Evolutionary conservation across 2,888 invertebrate species (phyloP), one percentile per base, ranked within the genome.

Genomic region (Hoplodrina ambigua): DNA sequence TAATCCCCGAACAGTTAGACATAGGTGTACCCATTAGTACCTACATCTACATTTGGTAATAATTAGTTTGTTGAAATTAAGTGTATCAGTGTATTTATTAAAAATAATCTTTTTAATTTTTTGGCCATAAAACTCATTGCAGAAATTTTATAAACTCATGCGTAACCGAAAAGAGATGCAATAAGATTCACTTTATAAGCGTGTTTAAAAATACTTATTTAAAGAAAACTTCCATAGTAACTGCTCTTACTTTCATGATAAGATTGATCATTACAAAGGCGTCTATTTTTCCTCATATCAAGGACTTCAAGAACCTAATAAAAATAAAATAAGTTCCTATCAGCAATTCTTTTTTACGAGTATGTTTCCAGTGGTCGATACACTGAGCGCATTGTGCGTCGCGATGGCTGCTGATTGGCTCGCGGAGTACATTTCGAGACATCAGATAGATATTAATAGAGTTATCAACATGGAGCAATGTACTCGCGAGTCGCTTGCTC

Each of bases 391-490:
- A 89, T 72, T 86, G 88, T 83, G 89, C 79, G 59, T 58, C 61
- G 69, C 74, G 65, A 79, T 76, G 75, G 70, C 68, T 67, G 75
- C 75, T 84, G 87, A 93, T 92, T 92, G 92, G 91, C 83, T 85
- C 85, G 83, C 81, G 85, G 77, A 83, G 78, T 84, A 79, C 86
- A 86, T 87, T 89, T 88, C 87, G 91, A 90, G 90, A 90, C 89
- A 88, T 87, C 82, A 89, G 87, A 90, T 88, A 89, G 88, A 89
- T 93, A 94, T 91, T 92, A 91, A 92, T 93, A 94, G 92, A 93
- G 87, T 94, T 94, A 94, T 94, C 94, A 94, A 88, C 83, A 74
- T 86, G 87, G 94, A 93, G 92, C 93, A 94, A 92, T 88, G 93
- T 84, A 94, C 94, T 91, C 87, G 69, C 79, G 73, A 83, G 72